A percentile compares a stretch with the other conserved stretches of the same genome.
Conservation (phyloP, 2,888 invertebrate species). For the Drosophila incognita region DNA sequence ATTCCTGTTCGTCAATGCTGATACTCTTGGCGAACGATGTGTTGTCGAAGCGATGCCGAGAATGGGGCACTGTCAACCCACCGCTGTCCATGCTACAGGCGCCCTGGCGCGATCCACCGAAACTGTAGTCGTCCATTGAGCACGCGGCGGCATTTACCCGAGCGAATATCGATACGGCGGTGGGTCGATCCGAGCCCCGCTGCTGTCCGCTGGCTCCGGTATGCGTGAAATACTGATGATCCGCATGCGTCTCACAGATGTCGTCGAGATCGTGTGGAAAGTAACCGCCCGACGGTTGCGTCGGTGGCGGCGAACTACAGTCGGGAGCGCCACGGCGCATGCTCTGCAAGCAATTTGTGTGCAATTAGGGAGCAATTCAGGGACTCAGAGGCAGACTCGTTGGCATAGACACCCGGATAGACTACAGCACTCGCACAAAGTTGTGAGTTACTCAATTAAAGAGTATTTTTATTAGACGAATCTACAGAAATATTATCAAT, state of each 20-base stretch:
- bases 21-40: conserved; percentile 83
- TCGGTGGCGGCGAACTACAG: conserved; percentile 80
- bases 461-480: neutral
- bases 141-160: conserved; percentile 81
- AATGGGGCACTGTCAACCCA: conserved; percentile 30
- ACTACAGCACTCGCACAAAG: conserved; percentile 13
- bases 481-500: neutral
- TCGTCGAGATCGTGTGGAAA: conserved; percentile 85
- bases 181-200: conserved; percentile 79
- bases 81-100: conserved; percentile 64
- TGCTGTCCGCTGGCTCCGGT: conserved; percentile 80
- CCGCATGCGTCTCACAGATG: conserved; percentile 83
- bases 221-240: conserved; percentile 85
- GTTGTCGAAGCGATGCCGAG: conserved; percentile 83
- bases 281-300: conserved; percentile 74
- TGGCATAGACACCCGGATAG: conserved; percentile 8
- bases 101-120: conserved; percentile 54
- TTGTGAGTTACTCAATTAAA: neutral
- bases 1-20: conserved; percentile 76
- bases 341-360: conserved; percentile 68
- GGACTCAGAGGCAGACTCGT: neutral
- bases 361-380: conserved; percentile 6
- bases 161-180: conserved; percentile 84
- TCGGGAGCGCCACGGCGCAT: conserved; percentile 81
- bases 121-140: conserved; percentile 82